A percentile compares a stretch with the other conserved stretches of the same genome.
phyloP scores from a whole-genome alignment of 2,113 vertebrate species.

The Aptenodytes forsteri region DNA sequence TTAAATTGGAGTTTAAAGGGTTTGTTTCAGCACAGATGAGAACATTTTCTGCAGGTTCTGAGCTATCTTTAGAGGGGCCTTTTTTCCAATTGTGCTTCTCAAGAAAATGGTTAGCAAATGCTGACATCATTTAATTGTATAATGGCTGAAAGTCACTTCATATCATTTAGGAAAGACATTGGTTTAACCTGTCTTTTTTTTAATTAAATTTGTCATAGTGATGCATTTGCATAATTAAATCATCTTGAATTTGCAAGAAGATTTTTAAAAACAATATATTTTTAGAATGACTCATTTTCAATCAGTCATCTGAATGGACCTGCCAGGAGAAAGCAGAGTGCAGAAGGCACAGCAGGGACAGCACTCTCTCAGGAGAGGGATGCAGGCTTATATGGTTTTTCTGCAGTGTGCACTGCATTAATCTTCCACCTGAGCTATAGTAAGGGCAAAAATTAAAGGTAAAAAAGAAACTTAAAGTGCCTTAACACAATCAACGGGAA shows the following conservation, averaged over 20 bases:
- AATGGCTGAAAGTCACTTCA: not conserved
- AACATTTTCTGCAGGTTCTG: not conserved
- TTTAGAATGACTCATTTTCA: constrained; percentile 27
- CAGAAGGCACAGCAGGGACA: not conserved
- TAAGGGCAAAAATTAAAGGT: not conserved
- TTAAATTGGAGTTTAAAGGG: not conserved
- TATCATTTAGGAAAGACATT: not conserved
- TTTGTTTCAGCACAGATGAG: not conserved
- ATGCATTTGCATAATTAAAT: constrained; percentile 18
- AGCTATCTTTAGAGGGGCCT: not conserved
- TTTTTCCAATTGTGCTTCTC: not conserved
- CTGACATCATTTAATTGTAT: not conserved
- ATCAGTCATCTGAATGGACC: not conserved
- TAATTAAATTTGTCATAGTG: constrained; percentile 20
- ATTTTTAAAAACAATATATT: not conserved
- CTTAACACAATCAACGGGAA: not conserved
- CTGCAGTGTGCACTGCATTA: not conserved
- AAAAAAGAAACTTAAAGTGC: not conserved
- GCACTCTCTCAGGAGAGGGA: not conserved
- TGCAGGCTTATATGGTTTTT: not conserved
- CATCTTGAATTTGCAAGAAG: not conserved
- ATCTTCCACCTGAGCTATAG: not conserved
- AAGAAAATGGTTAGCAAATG: not conserved
- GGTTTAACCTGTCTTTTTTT: not conserved
- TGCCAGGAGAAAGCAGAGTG: not conserved